Percentiles rank a stretch among this genome's conserved stretches.
Conservation (phyloP, 2,888 invertebrate species). For the Mesopsocus fuscifrons region DNA sequence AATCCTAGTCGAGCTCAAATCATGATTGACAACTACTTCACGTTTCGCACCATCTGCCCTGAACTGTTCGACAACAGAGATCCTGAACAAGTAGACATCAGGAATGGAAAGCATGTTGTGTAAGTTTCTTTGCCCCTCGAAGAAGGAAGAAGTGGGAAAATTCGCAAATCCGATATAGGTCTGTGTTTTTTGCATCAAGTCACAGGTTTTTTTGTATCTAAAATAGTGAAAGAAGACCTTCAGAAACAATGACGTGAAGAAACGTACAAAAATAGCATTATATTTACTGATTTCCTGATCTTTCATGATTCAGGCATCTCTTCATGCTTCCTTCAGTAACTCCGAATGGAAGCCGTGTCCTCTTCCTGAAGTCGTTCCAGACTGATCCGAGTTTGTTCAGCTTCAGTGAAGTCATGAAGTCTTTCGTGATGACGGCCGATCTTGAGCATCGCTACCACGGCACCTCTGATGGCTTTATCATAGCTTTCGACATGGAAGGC, state of each 20-base stretch:
- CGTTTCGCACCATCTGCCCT: slow-evolving; percentile 6
- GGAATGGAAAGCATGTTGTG: too few relatives aligned
- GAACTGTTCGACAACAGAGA: slow-evolving; percentile 3
- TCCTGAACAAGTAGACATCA: not conserved
- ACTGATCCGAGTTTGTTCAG: not conserved
- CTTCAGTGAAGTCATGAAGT: not conserved
- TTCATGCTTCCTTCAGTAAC: not conserved
- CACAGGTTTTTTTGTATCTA: too few relatives aligned
- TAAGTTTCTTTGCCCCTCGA: too few relatives aligned
- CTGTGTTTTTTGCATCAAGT: too few relatives aligned
- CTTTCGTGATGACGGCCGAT: not conserved
- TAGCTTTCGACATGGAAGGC: slow-evolving; percentile 1
- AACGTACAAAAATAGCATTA: too few relatives aligned
- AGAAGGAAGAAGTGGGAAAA: too few relatives aligned
- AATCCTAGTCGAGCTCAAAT: not conserved
- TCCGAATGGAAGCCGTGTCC: not conserved
- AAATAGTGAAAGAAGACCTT: too few relatives aligned
- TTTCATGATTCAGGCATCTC: not conserved
- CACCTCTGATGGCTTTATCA: slow-evolving; percentile 5
- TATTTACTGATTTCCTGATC: too few relatives aligned
- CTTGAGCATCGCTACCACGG: not conserved
- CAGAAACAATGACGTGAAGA: too few relatives aligned
- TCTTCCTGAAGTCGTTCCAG: not conserved
- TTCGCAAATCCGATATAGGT: too few relatives aligned
- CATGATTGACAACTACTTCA: slow-evolving; percentile 4